These are phyloP conservation scores for Agapostemon virescens DNA, from an alignment of 2,888 invertebrate genomes.

Conservation along the genomic window DNA sequence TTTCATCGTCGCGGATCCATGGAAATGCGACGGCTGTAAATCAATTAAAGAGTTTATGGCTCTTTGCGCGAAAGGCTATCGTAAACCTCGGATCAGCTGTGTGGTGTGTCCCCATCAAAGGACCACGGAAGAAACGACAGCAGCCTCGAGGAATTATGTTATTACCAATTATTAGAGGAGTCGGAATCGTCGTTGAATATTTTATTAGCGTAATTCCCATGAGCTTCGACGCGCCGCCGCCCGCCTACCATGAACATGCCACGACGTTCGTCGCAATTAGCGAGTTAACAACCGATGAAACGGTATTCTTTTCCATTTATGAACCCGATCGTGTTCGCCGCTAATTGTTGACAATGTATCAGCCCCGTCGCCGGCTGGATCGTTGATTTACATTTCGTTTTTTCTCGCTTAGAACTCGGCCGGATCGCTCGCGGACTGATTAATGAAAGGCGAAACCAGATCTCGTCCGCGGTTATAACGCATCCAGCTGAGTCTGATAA, in stretches of 20 bases:
- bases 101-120: not conserved
- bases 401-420: not conserved
- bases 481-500: not conserved
- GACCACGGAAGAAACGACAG: not conserved
- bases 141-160: constrained; percentile 24
- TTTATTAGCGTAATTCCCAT: not conserved
- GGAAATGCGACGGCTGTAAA: constrained; percentile 52
- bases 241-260: not conserved
- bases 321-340: not conserved
- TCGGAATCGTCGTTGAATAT: not conserved
- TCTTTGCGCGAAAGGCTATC: constrained; percentile 24
- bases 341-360: not conserved
- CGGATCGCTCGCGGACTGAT: no score
- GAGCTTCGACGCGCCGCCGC: not conserved
- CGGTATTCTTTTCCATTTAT: constrained; percentile 14
- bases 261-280: constrained; percentile 2
- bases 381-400: not conserved
- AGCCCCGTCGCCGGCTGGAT: not conserved
- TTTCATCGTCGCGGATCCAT: constrained; percentile 38
- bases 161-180: constrained; percentile 16
- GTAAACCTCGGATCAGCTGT: constrained; percentile 35
- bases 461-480: not conserved
- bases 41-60: constrained; percentile 58
- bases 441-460: not conserved
- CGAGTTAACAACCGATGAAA: constrained; percentile 10